Base-by-base conservation (phyloP, 2,888 invertebrate genomes). In the Tinea trinotella region DNA sequence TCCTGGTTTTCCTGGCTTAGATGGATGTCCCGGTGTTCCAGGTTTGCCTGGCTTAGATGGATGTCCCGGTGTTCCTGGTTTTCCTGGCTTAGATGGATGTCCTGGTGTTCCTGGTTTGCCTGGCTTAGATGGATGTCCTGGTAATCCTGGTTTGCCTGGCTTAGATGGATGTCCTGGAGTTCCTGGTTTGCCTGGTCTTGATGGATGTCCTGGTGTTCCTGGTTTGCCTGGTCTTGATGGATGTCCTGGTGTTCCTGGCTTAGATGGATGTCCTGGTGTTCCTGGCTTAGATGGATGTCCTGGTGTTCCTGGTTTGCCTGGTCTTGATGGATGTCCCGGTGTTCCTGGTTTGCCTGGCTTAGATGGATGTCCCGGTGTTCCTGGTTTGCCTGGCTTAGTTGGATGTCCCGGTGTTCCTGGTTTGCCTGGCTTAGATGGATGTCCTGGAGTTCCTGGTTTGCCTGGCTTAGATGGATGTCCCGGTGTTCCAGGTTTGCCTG, bases 271-370 rank as follows among this genome's bases (percentile, higher is more conserved):
- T 6, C 18, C 48, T 48, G 48, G 34, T 15, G 12, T n/a, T 1
- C 24, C 48, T 54, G 54, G 54, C 18, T 58, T 57, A 1, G 20
- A 13, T 52, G 52, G 1, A 54, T 57, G 20, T 60, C 24, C 52
- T 56, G 59, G 56, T 9, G 54, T 40, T 18, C 57, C 36, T 55
- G 56, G 55, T 12, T 55, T 52, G 46, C 53, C 49, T 57, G 61
- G 59, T 24, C 44, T 52, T 1, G 54, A 6, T 46, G 46, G 46
- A 2, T 34, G 0, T 0, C 22, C 20, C 19, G 55, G 55, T 10
- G 48, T 6, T 2, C 36, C 30, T 36, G 24, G 9, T 17, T 9
- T 22, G 18, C 15, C 48, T n/a, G 48, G 54, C 17, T 17, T 20
- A 1, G 15, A 46, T 17, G n/a, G n/a, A n/a, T n/a, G n/a, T n/a